Evolutionary conservation across 35 echinoderm and acorn worm genomes (phyloP).

Genomic region (Apostichopus californicus): DNA sequence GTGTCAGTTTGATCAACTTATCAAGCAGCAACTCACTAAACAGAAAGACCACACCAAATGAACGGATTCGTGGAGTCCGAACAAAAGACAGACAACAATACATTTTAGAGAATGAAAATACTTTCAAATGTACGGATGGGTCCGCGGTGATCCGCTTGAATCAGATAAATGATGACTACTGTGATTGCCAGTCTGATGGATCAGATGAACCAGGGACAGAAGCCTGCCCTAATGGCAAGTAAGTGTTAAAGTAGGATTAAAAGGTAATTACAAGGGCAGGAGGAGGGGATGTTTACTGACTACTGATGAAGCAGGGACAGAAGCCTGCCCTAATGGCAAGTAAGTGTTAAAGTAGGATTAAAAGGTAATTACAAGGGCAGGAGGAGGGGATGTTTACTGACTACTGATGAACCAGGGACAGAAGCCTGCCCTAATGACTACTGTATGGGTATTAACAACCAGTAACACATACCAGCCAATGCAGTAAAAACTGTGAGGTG

Average conservation of each 20-base stretch:
- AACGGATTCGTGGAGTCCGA: conserved; percentile 53
- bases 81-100: conserved; percentile 58
- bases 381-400: no score
- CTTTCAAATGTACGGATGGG: conserved; percentile 63
- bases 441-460: background rate
- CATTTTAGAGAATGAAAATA: conserved; percentile 39
- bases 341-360: conserved; percentile 6
- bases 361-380: no score
- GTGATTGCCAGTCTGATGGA: conserved; percentile 83
- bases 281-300: no score
- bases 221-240: conserved; percentile 90
- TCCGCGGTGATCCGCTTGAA: conserved; percentile 54
- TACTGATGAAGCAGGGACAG: conserved; percentile 87
- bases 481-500: no score
- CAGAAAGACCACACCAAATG: background rate
- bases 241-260: background rate
- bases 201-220: conserved; percentile 93
- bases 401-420: conserved; percentile 87
- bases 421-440: conserved; percentile 73
- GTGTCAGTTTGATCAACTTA: background rate
- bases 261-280: no score
- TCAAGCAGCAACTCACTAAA: conserved; percentile 12
- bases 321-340: conserved; percentile 89
- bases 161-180: conserved; percentile 92
- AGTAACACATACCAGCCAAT: no score